Evolutionary conservation across 2,888 invertebrate species (phyloP).

Genomic region (Protonemura montana): DNA sequence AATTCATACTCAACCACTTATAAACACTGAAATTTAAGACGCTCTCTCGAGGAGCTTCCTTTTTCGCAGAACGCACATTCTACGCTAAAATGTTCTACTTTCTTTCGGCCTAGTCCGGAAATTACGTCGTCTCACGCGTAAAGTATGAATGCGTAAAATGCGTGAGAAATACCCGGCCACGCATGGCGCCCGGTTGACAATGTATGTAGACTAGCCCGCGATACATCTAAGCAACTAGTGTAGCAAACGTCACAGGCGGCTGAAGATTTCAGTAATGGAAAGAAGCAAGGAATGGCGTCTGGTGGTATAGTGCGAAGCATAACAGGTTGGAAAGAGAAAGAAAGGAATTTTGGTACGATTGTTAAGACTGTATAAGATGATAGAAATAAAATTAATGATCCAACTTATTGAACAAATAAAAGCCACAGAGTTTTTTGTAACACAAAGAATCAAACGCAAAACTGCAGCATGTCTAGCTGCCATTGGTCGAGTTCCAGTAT

Average conservation of each 20-base stretch:
- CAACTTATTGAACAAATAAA: not conserved
- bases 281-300: not conserved
- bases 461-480: not conserved
- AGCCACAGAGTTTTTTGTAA: not conserved
- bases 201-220: slow-evolving; percentile 18
- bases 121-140: slow-evolving; percentile 32
- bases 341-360: not conserved
- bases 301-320: not conserved
- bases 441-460: not conserved
- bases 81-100: slow-evolving; percentile 7
- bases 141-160: slow-evolving; percentile 27
- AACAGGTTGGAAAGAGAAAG: not conserved
- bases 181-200: not conserved
- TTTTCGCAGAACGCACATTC: slow-evolving; percentile 13
- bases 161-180: not conserved
- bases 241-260: not conserved
- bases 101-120: slow-evolving; percentile 32
- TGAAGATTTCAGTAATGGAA: not conserved
- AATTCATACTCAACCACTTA: slow-evolving; percentile 27
- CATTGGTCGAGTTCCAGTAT: not conserved
- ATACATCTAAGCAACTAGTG: not conserved
- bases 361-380: not conserved
- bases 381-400: slow-evolving; percentile 5
- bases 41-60: not conserved
- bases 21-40: slow-evolving; percentile 21